These are phyloP conservation scores for Agrypnia vestita DNA, from an alignment of 1,140 invertebrate genomes.

Conservation along the genomic window DNA sequence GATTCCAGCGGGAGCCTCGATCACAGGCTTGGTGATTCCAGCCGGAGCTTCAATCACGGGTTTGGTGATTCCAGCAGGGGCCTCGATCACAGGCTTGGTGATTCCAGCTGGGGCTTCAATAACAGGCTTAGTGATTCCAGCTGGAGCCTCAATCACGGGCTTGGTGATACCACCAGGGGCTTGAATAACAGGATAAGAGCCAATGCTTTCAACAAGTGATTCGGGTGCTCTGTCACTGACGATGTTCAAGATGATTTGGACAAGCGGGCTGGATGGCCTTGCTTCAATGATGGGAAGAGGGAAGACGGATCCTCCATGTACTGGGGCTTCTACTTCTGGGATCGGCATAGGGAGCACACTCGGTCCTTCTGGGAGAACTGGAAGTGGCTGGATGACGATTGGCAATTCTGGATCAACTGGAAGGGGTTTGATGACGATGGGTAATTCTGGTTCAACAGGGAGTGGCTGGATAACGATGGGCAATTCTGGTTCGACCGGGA, in stretches of 20 bases:
- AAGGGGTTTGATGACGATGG: background rate
- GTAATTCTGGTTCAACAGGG: background rate
- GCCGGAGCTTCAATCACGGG: too few species aligned
- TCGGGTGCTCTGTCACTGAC: slow-evolving; percentile 1
- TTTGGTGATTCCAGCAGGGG: too few species aligned
- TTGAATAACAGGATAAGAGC: background rate
- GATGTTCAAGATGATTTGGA: slow-evolving; percentile 26
- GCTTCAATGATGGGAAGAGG: background rate
- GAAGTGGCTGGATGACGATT: background rate
- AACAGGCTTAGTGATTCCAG: slow-evolving; percentile 4
- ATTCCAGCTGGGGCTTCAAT: background rate
- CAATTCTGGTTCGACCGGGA: background rate
- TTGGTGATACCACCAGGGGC: background rate
- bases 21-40: too few species aligned
- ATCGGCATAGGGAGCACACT: background rate
- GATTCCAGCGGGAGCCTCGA: too few species aligned
- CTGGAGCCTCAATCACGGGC: slow-evolving; percentile 7
- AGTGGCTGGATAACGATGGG: background rate
- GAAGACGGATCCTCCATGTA: too few species aligned
- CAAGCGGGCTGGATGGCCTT: slow-evolving; percentile 6
- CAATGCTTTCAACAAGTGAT: background rate
- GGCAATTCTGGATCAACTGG: background rate
- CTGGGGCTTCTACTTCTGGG: background rate
- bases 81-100: too few species aligned
- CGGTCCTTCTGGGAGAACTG: background rate